phyloP scores from a whole-genome alignment of 2,888 invertebrate genomes.

The Cacoxenus indagator region DNA sequence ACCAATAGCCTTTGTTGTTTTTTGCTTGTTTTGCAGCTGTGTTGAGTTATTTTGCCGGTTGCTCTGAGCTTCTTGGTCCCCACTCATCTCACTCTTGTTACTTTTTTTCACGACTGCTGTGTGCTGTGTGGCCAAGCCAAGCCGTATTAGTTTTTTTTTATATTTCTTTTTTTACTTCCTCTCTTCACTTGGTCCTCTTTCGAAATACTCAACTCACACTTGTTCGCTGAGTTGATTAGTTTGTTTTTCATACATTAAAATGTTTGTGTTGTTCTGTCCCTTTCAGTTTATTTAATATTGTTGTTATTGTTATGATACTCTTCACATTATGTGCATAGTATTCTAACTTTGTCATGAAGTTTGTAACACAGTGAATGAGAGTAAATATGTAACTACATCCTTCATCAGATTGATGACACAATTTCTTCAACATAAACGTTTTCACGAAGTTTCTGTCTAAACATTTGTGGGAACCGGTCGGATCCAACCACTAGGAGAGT shows the following conservation, averaged over 20 bases:
- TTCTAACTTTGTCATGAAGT: constrained; percentile 11
- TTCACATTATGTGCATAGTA: not conserved
- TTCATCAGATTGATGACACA: too few relatives aligned
- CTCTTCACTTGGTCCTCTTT: not conserved
- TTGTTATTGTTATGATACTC: not conserved
- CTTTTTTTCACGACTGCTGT: not conserved
- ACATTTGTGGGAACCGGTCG: too few relatives aligned
- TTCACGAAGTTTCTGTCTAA: too few relatives aligned
- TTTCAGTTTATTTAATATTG: not conserved
- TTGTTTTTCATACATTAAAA: constrained; percentile 25
- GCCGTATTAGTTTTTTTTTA: not conserved
- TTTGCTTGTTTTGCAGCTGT: too few relatives aligned
- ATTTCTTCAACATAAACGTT: too few relatives aligned
- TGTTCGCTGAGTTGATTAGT: constrained; percentile 29
- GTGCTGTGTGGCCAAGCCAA: not conserved
- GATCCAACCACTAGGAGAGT: too few relatives aligned
- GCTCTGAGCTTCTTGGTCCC: not conserved
- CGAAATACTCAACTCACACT: not conserved
- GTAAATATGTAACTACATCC: too few relatives aligned
- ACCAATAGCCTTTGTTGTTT: constrained; percentile 46
- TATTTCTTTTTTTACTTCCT: not conserved
- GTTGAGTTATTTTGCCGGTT: constrained; percentile 17
- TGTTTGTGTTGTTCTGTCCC: constrained; percentile 29
- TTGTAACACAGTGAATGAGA: not conserved
- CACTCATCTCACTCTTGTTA: not conserved